Base-by-base conservation (phyloP, 1,140 invertebrate species). In the Apis laboriosa region DNA sequence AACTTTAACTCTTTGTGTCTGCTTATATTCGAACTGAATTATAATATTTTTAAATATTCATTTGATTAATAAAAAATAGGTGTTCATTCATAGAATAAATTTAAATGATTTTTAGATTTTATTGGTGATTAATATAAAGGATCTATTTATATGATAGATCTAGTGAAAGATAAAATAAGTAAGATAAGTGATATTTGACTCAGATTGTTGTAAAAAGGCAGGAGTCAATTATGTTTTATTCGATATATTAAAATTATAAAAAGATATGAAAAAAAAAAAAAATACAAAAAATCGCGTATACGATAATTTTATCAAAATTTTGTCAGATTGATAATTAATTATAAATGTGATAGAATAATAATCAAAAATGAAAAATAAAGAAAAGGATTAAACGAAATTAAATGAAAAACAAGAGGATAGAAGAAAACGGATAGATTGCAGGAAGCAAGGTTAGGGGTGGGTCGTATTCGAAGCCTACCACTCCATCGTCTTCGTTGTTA, bases 401-500 rank as follows among this genome's bases (percentile, higher is more conserved):
- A 28, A 63, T 21, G 12, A 49, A 13, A 21, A 1, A n/a, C 21
- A 2, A 70, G 17, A 24, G 15, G 53, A n/a, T 28, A 34, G 56
- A 17, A 60, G 17, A 17, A 72, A 43, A 60, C 1, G 12, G 24
- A 21, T 66, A 75, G 9, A 55, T 28, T 34, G 56, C 66, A 49
- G 74, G 28, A 66, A 74, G 43, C 15, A 51, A 78, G 60, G 8
- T 55, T n/a, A 81, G 53, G 49, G 70, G 51, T 77, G 60, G 83
- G 51, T 56, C 53, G 63, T 66, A 21, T 77, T 24, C 43, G 9
- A 83, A 53, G 68, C 84, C 86, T 77, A 87, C 63, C 68, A 79
- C 73, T 83, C 77, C 66, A 74, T 88, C 78, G 70, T 88, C 72
- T 76, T 61, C 66, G 67, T 81, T 55, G 34, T 76, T n/a, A 51